These are phyloP conservation scores for Eriosoma lanigerum DNA, from an alignment of 1,140 invertebrate species.

Conservation along the genomic window DNA sequence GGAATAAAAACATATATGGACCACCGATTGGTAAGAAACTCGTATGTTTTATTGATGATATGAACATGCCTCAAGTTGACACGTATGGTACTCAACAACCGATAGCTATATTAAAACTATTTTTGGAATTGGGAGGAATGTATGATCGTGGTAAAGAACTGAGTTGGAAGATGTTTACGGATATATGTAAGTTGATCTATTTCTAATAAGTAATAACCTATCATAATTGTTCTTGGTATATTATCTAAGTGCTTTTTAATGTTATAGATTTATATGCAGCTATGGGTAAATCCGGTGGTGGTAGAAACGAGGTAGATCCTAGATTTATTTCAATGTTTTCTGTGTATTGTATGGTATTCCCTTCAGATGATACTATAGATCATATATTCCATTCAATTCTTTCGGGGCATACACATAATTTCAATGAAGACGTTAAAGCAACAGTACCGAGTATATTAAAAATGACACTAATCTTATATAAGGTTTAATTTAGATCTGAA, in stretches of 20 bases:
- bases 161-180: slow-evolving; percentile 84
- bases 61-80: slow-evolving; percentile 88
- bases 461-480: slow-evolving; percentile 81
- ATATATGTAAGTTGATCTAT: slow-evolving; percentile 65
- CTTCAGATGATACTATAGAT: slow-evolving; percentile 72
- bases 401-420: slow-evolving; percentile 71
- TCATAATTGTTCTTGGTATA: too few species aligned
- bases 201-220: too few species aligned
- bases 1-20: slow-evolving; percentile 85
- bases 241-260: slow-evolving; percentile 54
- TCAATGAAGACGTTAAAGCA: slow-evolving; percentile 67
- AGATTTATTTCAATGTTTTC: slow-evolving; percentile 59
- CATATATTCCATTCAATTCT: slow-evolving; percentile 85
- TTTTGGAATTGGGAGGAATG: slow-evolving; percentile 82
- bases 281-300: slow-evolving; percentile 81
- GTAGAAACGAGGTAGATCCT: slow-evolving; percentile 84
- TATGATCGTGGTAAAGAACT: slow-evolving; percentile 87
- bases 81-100: slow-evolving; percentile 91
- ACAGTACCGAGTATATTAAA: slow-evolving; percentile 69
- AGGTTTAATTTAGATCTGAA: slow-evolving; percentile 61
- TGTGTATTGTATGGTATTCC: slow-evolving; percentile 82
- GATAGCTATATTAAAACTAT: slow-evolving; percentile 81
- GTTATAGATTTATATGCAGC: slow-evolving; percentile 71
- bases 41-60: slow-evolving; percentile 87
- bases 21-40: slow-evolving; percentile 80